Percentiles rank a stretch among this genome's conserved stretches.
These are phyloP conservation scores for Pica pica DNA, from an alignment of 2,113 vertebrate genomes.

Conservation along the genomic window DNA sequence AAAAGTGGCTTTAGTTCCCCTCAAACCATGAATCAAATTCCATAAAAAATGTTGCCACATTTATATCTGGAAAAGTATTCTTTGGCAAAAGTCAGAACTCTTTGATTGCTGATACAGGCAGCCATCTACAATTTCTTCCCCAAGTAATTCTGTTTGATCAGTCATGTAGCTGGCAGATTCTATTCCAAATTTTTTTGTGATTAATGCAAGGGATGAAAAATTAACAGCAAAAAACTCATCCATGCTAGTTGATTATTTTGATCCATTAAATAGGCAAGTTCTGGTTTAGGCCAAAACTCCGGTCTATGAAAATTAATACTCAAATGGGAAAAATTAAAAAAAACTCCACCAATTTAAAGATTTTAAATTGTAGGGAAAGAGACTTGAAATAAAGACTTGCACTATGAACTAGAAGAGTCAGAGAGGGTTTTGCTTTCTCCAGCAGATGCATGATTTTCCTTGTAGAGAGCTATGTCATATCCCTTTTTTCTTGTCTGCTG, in stretches of 20 bases:
- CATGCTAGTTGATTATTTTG: neutral
- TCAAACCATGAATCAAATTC: neutral
- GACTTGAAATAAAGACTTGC: neutral
- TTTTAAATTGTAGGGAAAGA: neutral
- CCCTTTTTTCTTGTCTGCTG: neutral
- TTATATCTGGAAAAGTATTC: neutral
- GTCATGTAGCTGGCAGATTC: neutral
- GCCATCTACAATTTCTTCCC: neutral
- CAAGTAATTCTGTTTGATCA: neutral
- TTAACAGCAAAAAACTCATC: neutral
- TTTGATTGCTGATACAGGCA: neutral
- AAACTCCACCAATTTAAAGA: accelerated
- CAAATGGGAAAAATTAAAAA: neutral
- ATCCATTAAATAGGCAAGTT: neutral
- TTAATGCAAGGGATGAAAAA: neutral
- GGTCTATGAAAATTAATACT: neutral
- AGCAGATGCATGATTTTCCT: neutral
- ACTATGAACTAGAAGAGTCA: neutral
- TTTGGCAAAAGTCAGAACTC: neutral
- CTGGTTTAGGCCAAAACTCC: neutral
- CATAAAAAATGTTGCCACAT: neutral
- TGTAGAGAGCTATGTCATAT: neutral
- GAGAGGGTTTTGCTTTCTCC: neutral
- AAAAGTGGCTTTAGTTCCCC: neutral
- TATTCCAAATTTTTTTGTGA: neutral